A percentile compares a stretch with the other conserved stretches of the same genome.
These are phyloP conservation scores for Lithophane leautieri DNA, from an alignment of 2,888 invertebrate species.

Conservation along the genomic window DNA sequence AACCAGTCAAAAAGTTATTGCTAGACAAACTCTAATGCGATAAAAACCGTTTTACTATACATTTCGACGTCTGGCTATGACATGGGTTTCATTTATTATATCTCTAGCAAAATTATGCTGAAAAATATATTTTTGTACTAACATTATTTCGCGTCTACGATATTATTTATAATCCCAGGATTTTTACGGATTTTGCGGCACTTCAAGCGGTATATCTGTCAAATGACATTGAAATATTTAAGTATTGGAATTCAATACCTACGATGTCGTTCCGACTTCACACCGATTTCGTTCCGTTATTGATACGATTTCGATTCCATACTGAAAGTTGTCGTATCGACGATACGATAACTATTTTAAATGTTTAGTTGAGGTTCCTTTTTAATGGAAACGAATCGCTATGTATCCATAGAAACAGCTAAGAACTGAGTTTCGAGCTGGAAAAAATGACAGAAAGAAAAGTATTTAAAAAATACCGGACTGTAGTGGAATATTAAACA, in stretches of 20 bases:
- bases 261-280: background rate
- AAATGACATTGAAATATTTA: no score
- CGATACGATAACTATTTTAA: background rate
- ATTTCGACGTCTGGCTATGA: constrained; percentile 43
- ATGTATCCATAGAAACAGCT: background rate
- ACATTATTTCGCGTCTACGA: constrained; percentile 53
- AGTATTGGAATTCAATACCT: background rate
- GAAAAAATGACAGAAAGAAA: background rate
- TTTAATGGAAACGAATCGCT: background rate
- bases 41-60: constrained; percentile 26
- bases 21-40: constrained; percentile 29
- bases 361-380: background rate
- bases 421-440: background rate
- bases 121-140: constrained; percentile 68
- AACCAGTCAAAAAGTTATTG: constrained; percentile 21
- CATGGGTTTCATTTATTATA: constrained; percentile 26
- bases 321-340: background rate
- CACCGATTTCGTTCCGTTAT: background rate
- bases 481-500: no score
- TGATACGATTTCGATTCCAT: background rate
- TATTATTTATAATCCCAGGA: constrained; percentile 34
- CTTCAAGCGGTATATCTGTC: constrained; percentile 48
- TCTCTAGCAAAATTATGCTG: constrained; percentile 64
- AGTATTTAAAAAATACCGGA: background rate
- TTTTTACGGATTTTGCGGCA: constrained; percentile 9